phyloP scores from a whole-genome alignment of 2,888 invertebrate species.

The Diarsia mendica region DNA sequence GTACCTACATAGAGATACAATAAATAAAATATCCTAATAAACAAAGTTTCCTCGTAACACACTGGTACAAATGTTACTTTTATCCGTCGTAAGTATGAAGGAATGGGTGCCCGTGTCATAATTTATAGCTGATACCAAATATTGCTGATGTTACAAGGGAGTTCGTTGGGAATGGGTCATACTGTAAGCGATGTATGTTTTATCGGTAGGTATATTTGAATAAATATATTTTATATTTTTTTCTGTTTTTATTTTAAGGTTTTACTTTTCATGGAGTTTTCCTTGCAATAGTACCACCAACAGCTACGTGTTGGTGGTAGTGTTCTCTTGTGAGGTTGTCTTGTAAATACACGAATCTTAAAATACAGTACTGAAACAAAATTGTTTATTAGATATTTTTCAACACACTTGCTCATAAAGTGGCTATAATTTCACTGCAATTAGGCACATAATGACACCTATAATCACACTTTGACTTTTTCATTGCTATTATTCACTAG shows the following conservation, averaged over 20 bases:
- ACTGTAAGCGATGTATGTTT: background rate
- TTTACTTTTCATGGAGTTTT: background rate
- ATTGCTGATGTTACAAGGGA: conserved; percentile 46
- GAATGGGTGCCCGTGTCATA: conserved; percentile 42
- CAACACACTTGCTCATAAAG: too few species aligned
- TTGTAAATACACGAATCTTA: background rate
- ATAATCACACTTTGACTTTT: too few species aligned
- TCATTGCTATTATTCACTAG: too few species aligned
- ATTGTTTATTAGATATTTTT: too few species aligned
- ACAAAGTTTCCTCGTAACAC: conserved; percentile 37
- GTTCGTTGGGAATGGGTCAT: background rate
- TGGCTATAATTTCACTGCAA: too few species aligned
- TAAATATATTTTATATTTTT: too few species aligned
- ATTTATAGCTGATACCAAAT: conserved; percentile 48
- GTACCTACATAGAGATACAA: conserved; percentile 1
- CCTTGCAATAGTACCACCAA: too few species aligned
- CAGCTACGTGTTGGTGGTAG: too few species aligned
- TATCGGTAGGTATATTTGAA: background rate
- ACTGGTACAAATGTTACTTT: conserved; percentile 46
- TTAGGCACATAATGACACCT: too few species aligned
- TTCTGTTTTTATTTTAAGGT: background rate
- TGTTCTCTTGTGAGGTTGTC: background rate
- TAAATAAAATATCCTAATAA: conserved; percentile 36
- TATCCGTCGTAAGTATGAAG: conserved; percentile 43
- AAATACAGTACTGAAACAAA: background rate